These are phyloP conservation scores for Lordiphosa fenestrarum DNA, from an alignment of 2,888 invertebrate species.

Conservation along the genomic window DNA sequence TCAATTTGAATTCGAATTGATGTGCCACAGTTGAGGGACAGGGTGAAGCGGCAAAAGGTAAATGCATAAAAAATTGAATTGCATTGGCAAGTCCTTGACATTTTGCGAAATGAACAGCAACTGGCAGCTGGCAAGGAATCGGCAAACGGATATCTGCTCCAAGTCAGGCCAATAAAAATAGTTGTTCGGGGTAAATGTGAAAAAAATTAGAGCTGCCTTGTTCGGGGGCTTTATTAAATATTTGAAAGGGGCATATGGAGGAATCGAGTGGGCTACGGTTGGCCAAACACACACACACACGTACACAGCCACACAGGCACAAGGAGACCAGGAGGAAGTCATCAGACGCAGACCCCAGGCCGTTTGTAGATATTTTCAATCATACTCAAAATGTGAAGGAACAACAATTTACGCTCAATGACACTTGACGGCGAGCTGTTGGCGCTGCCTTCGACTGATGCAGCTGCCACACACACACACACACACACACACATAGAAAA, in stretches of 20 bases:
- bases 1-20: constrained; percentile 26
- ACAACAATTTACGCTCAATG: constrained; percentile 79
- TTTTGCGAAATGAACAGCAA: constrained; percentile 53
- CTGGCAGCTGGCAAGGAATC: constrained; percentile 18
- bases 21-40: constrained; percentile 18
- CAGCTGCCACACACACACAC: constrained; percentile 19
- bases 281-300: constrained; percentile 8
- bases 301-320: constrained; percentile 26
- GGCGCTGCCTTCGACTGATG: constrained; percentile 33
- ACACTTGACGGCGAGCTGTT: constrained; percentile 69
- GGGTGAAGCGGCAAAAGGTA: constrained; percentile 28
- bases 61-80: constrained; percentile 65
- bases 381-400: constrained; percentile 75
- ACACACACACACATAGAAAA: constrained; percentile 1
- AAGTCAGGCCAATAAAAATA: constrained; percentile 52
- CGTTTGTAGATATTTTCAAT: constrained; percentile 75
- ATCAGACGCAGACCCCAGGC: constrained; percentile 9
- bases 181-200: constrained; percentile 36
- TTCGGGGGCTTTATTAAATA: constrained; percentile 65
- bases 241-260: constrained; percentile 53
- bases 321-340: not conserved
- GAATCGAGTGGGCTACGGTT: constrained; percentile 34
- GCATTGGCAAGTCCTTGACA: constrained; percentile 65
- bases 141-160: constrained; percentile 30
- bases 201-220: constrained; percentile 51